These are phyloP conservation scores for Cinara cedri DNA, from an alignment of 2,888 invertebrate genomes.

Conservation along the genomic window DNA sequence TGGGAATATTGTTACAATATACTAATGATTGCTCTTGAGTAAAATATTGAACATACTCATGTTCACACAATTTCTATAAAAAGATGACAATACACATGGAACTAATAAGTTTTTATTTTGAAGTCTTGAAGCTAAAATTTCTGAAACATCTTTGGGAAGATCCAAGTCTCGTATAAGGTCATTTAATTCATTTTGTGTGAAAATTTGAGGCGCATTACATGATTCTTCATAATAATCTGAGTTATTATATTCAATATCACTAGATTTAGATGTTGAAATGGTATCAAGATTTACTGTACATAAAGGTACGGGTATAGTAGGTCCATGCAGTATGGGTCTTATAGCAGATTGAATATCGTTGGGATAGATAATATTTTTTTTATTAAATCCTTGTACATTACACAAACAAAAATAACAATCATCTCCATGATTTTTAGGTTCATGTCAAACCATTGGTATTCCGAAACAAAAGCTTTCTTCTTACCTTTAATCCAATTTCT, in stretches of 20 bases:
- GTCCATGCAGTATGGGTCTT: no score
- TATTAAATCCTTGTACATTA: constrained; percentile 8
- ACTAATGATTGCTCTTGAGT: constrained; percentile 47
- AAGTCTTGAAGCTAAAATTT: constrained; percentile 31
- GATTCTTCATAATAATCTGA: no score
- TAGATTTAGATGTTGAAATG: no score
- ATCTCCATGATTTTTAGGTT: constrained; percentile 8
- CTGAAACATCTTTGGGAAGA: constrained; percentile 14
- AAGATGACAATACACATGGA: not conserved
- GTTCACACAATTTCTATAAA: constrained; percentile 53
- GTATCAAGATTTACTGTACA: no score
- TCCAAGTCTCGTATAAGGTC: constrained; percentile 36
- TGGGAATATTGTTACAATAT: constrained; percentile 53
- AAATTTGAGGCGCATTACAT: not conserved
- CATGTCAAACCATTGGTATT: constrained; percentile 9
- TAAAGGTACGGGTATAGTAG: no score
- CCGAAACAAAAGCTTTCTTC: constrained; percentile 5
- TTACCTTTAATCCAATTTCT: constrained; percentile 3
- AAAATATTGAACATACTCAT: constrained; percentile 57
- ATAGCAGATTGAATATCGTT: not conserved
- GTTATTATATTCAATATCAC: no score
- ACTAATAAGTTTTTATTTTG: constrained; percentile 43
- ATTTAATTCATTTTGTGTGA: constrained; percentile 31
- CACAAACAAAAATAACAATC: constrained; percentile 19
- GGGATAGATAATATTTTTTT: not conserved